Conservation (phyloP, 2,797 vertebrate species). For the Cyprinodon diabolis region DNA sequence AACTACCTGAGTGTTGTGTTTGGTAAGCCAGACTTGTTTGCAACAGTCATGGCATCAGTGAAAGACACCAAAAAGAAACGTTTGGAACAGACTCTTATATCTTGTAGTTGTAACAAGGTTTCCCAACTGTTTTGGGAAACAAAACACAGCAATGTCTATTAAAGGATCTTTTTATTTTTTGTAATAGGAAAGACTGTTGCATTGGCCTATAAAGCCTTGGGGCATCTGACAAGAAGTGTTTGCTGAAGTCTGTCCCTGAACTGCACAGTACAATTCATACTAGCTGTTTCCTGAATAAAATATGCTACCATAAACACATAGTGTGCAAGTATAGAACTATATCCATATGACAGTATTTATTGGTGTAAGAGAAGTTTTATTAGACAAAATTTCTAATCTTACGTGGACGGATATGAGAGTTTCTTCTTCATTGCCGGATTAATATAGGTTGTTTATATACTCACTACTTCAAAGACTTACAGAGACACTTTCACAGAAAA, state of each 20-base stretch:
- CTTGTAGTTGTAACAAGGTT: background rate
- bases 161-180: background rate
- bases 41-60: background rate
- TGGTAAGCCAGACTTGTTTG: background rate
- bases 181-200: background rate
- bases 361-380: background rate
- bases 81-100: no score
- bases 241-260: no score
- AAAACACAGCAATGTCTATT: no score
- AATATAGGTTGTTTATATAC: background rate
- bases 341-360: background rate
- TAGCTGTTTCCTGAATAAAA: background rate
- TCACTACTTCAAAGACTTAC: background rate
- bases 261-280: background rate
- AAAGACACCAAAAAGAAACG: background rate
- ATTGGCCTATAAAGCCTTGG: no score
- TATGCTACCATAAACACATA: background rate
- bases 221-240: no score
- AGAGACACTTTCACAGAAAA: conserved; percentile 9
- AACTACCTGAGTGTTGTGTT: background rate
- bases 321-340: background rate
- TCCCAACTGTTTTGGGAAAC: background rate
- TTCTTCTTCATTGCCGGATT: conserved; percentile 5
- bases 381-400: background rate
- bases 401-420: background rate